phyloP scores from a whole-genome alignment of 2,888 invertebrate genomes.

The Adineta ricciae region DNA sequence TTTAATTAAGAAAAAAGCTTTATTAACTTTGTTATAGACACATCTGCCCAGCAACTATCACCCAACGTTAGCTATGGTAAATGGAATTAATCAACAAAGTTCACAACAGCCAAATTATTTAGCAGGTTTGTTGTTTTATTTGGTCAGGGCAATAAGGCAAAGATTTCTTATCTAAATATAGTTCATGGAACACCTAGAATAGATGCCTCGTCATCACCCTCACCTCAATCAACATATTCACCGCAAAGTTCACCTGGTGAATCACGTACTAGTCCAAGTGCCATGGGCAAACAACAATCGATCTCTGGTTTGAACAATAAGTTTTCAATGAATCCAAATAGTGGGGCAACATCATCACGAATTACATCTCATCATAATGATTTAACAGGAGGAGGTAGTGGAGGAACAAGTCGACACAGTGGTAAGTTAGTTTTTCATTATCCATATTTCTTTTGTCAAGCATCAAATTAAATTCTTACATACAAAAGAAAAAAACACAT shows the following conservation, averaged over 20 bases:
- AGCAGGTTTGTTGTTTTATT: neutral
- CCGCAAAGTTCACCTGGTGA: constrained; percentile 11
- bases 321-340: neutral
- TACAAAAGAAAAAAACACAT: too few relatives aligned
- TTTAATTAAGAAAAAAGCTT: too few relatives aligned
- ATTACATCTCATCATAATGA: neutral
- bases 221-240: constrained; percentile 11
- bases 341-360: neutral
- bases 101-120: neutral
- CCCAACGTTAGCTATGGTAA: neutral
- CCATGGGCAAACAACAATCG: neutral
- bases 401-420: neutral
- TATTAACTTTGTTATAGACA: neutral
- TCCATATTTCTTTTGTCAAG: neutral
- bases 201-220: neutral
- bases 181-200: neutral
- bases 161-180: neutral
- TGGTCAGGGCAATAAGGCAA: neutral
- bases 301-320: neutral
- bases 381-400: neutral
- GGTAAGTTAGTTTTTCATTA: neutral
- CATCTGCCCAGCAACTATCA: neutral
- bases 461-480: too few relatives aligned
- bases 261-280: constrained; percentile 15
- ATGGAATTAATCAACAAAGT: neutral